Percentiles rank a stretch among this genome's conserved stretches.
Conservation (phyloP, 1,140 invertebrate species). For the Papilio aristodemus region DNA sequence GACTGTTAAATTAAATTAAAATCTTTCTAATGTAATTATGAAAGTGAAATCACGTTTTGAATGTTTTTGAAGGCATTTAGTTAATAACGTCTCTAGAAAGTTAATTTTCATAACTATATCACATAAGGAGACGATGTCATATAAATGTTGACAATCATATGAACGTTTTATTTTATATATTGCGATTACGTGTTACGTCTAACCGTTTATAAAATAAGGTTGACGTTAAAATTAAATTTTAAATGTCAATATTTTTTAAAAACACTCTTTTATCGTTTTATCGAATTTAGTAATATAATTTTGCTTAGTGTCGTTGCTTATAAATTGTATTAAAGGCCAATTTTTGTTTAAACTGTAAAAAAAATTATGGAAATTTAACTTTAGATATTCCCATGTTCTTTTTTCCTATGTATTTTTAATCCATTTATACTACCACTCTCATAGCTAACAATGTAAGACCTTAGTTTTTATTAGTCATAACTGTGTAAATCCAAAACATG, state of each 20-base stretch:
- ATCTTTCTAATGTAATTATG: no score
- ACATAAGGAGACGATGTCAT: no score
- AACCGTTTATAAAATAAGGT: no score
- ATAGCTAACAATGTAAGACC: background rate
- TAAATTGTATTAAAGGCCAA: background rate
- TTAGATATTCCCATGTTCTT: background rate
- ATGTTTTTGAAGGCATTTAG: no score
- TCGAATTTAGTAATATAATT: background rate
- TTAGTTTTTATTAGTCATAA: background rate
- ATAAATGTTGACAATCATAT: no score
- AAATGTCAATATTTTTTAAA: background rate
- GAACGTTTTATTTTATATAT: no score
- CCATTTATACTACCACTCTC: background rate
- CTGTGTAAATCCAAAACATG: conserved; percentile 35
- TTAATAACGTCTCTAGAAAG: no score
- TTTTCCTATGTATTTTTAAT: conserved; percentile 1
- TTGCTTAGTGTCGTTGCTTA: background rate
- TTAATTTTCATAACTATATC: no score
- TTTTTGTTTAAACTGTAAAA: background rate
- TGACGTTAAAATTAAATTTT: background rate
- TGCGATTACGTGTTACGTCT: no score
- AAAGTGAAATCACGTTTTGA: no score
- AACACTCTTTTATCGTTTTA: background rate
- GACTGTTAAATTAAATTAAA: background rate
- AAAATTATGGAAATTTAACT: background rate